Percentiles rank a stretch among this genome's conserved stretches.
These are phyloP conservation scores for Masnerella sp. DNA, from an alignment of 2,888 invertebrate genomes.

Conservation along the genomic window DNA sequence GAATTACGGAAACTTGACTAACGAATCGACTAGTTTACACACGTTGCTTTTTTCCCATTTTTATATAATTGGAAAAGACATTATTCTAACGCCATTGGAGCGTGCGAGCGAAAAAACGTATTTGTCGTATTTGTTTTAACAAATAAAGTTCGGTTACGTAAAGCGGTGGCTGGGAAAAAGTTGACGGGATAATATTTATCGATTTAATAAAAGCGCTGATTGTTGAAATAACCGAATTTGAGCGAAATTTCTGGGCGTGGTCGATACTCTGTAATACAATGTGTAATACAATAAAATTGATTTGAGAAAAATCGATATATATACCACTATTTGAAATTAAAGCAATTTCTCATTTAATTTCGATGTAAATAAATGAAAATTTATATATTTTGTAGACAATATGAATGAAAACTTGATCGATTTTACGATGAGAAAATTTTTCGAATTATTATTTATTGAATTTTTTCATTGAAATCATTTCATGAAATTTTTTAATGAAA, in stretches of 20 bases:
- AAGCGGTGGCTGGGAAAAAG: background rate
- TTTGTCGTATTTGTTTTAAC: conserved; percentile 2
- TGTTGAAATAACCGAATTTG: conserved; percentile 24
- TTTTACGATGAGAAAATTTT: too few species aligned
- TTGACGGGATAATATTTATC: conserved; percentile 11
- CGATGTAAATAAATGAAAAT: too few species aligned
- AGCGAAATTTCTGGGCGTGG: conserved; percentile 18
- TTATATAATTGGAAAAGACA: conserved; percentile 4
- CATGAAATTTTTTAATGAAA: too few species aligned
- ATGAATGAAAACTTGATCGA: too few species aligned
- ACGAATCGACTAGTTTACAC: background rate
- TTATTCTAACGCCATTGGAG: background rate
- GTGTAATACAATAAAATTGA: too few species aligned
- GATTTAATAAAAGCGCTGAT: conserved; percentile 14
- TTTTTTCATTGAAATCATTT: too few species aligned
- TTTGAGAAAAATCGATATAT: background rate
- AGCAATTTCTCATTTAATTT: too few species aligned
- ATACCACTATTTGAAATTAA: too few species aligned
- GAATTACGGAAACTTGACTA: conserved; percentile 2
- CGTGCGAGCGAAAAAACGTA: background rate
- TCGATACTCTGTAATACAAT: too few species aligned
- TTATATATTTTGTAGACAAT: too few species aligned
- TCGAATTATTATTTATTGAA: too few species aligned
- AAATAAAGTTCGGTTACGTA: conserved; percentile 16
- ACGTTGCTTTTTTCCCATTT: background rate